Conservation (phyloP, 2,888 invertebrate species). For the Congeria kusceri region DNA sequence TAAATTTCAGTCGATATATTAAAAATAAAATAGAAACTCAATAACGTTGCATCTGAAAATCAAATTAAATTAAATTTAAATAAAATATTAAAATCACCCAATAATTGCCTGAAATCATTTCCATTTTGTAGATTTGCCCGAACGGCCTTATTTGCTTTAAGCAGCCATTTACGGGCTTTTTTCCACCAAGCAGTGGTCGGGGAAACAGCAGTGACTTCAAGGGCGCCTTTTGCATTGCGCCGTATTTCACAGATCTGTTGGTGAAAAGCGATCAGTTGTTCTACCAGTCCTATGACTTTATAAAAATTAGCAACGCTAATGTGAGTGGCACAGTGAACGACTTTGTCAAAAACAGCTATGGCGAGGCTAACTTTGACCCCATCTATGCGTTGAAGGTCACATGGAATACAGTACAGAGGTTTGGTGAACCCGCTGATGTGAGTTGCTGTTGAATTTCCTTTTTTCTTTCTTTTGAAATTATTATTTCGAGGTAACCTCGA, state of each 20-base stretch:
- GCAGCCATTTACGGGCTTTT: constrained; percentile 13
- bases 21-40: no score
- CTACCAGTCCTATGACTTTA: constrained; percentile 20
- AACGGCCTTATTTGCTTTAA: constrained; percentile 50
- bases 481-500: no score
- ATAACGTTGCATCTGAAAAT: no score
- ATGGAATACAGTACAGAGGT: constrained; percentile 13
- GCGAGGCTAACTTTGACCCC: constrained; percentile 14
- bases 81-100: no score
- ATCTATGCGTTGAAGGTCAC: constrained; percentile 30
- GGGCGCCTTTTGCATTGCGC: constrained; percentile 31
- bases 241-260: constrained; percentile 34
- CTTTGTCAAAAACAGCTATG: constrained; percentile 18
- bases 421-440: background rate
- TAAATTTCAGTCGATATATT: no score
- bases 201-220: constrained; percentile 14
- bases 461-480: no score
- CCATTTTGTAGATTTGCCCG: constrained; percentile 30
- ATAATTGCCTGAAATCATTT: no score
- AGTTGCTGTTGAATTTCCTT: constrained; percentile 10
- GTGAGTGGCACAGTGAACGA: background rate
- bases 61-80: no score
- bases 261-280: constrained; percentile 5
- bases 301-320: background rate
- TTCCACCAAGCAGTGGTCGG: constrained; percentile 10